These are phyloP conservation scores for Conopomorpha cramerella DNA, from an alignment of 1,140 invertebrate species.

Conservation along the genomic window DNA sequence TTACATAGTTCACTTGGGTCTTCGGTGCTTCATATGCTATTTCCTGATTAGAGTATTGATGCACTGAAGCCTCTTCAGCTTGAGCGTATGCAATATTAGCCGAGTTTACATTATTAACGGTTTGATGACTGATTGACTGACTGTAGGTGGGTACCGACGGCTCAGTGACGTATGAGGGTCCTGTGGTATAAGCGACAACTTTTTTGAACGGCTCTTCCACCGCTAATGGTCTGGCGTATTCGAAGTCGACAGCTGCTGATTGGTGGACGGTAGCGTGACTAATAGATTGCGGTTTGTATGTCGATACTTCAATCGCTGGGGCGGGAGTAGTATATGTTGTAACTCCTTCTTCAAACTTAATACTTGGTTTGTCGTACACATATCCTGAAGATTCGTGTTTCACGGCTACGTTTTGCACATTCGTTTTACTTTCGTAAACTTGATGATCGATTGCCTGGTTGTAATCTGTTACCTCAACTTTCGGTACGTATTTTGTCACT, in stretches of 20 bases:
- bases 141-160: slow-evolving; percentile 15
- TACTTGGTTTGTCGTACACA: slow-evolving; percentile 42
- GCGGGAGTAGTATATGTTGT: slow-evolving; percentile 24
- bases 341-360: slow-evolving; percentile 40
- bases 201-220: slow-evolving; percentile 44
- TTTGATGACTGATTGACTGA: slow-evolving; percentile 31
- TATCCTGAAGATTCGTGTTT: slow-evolving; percentile 32
- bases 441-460: slow-evolving; percentile 26
- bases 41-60: slow-evolving; percentile 4
- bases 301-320: slow-evolving; percentile 24
- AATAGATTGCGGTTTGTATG: slow-evolving; percentile 28
- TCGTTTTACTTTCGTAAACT: slow-evolving; percentile 12
- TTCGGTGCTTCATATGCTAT: slow-evolving; percentile 19
- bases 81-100: slow-evolving; percentile 12
- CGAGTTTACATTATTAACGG: slow-evolving; percentile 27
- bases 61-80: slow-evolving; percentile 11
- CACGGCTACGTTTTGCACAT: slow-evolving; percentile 8
- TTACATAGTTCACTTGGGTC: slow-evolving; percentile 18
- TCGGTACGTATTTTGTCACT: slow-evolving; percentile 17
- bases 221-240: slow-evolving; percentile 19
- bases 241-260: slow-evolving; percentile 19
- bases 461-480: slow-evolving; percentile 20
- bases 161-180: slow-evolving; percentile 19
- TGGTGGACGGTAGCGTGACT: slow-evolving; percentile 33
- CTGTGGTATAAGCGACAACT: slow-evolving; percentile 56